Percentiles rank a stretch among this genome's conserved stretches.
These are phyloP conservation scores for Astreopora myriophthalma DNA, from an alignment of 64 coral and sea anemone genomes.

Conservation along the genomic window DNA sequence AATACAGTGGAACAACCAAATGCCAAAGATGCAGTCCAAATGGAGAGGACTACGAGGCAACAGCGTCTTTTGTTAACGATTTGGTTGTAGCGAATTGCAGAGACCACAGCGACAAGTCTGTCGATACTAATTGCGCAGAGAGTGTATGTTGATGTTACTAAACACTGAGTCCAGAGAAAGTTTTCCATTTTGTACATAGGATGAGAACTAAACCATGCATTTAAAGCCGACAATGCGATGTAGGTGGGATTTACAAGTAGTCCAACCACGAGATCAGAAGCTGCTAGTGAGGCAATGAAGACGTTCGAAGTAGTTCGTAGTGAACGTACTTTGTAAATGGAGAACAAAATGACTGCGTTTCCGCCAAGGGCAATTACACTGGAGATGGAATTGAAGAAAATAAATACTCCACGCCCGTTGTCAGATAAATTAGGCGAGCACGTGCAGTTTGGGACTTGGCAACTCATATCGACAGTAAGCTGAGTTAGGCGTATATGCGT, in stretches of 20 bases:
- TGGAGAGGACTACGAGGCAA: not conserved
- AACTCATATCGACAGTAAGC: not conserved
- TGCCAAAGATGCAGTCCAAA: conserved; percentile 20
- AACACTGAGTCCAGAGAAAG: conserved; percentile 71
- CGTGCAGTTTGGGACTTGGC: not conserved
- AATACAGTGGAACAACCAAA: not conserved
- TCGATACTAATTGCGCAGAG: conserved; percentile 57
- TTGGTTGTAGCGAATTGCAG: conserved; percentile 13
- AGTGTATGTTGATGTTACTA: conserved; percentile 56
- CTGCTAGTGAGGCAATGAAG: conserved; percentile 66
- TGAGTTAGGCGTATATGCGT: too few relatives aligned
- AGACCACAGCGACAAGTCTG: conserved; percentile 30
- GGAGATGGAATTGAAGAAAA: conserved; percentile 40
- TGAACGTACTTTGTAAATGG: conserved; percentile 53
- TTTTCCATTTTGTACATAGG: conserved; percentile 57
- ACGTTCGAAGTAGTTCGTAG: conserved; percentile 64
- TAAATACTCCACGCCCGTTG: conserved; percentile 41
- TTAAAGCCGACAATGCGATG: not conserved
- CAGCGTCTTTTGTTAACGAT: conserved; percentile 25
- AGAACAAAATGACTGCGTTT: conserved; percentile 56
- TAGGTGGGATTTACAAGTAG: conserved; percentile 49
- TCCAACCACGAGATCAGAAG: conserved; percentile 56
- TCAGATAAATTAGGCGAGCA: conserved; percentile 57
- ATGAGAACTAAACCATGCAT: not conserved
- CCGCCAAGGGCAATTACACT: conserved; percentile 9